Evolutionary conservation across 2,888 invertebrate genomes (phyloP), one percentile per base, ranked within the genome.

Genomic region (Erpobdella octoculata): DNA sequence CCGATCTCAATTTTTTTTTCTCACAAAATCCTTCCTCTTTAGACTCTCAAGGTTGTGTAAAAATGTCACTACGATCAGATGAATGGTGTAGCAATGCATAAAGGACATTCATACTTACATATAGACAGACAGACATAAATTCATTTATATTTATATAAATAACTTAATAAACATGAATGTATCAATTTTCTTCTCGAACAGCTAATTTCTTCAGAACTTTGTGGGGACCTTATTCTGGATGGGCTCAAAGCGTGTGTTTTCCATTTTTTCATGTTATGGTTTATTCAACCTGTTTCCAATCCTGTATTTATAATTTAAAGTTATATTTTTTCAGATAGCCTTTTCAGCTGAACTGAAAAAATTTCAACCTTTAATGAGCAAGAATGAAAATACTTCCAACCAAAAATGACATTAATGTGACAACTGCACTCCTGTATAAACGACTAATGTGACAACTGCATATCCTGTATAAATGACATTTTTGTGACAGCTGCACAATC

Each of bases 181-280:
- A 58, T 58, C 21, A 58, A 58, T 21, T 58, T 15, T 15, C 21
- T 58, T 15, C 9, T 58, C 25, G 8, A 33, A 15, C 76, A 83
- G 83, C 81, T 1, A 88, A 89, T 74, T 87, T 89, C 82, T 92
- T 94, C 80, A 86, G 92, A 76, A 81, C 85, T 65, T 81, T 92
- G 4, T 94, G 91, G 86, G 94, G 94, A 2, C 87, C 89, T 38
- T 86, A 89, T 81, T 93, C 94, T 21, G 95, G 95, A 15, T 95
- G 95, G 95, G 92, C 95, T 15, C 95, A 95, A 82, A 90, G 93
- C 67, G 91, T 94, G 85, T 87, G 88, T 53, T 53, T 1, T 53
- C 5, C 1, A 53, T 53, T 53, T 53, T 6, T 53, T 53, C 8
- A 6, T 3, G 18, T 9, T 41, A 41, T 9, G 12, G n/a, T 6